Evolutionary conservation across 2,113 vertebrate species (phyloP), one percentile per base, ranked within the genome.

Genomic region (Anseranas semipalmata): DNA sequence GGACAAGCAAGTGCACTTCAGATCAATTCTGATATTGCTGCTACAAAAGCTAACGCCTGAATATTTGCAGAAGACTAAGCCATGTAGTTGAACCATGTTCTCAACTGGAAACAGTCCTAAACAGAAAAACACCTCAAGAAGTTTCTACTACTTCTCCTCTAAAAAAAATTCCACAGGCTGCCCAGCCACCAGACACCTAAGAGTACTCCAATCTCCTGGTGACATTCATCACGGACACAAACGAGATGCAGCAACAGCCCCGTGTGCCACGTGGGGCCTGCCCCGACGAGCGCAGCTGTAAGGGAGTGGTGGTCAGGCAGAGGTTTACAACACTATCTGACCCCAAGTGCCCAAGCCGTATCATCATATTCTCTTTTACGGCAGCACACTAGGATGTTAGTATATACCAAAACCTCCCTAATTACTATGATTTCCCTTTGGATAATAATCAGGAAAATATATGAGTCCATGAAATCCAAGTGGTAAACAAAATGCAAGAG

Each of bases 361-460:
- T 43, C 79, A 84, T 62, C 79, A 84, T 62, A 66, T 92, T 85
- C 73, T 92, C 24, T 87, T 93, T 88, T 90, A 86, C 60, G 65
- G 35, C 87, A 77, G 56, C 50, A 77, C 9, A 10, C 33, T 53
- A 48, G 21, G 14, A 93, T 53, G 58, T 73, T 73, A 90, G 70
- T 39, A 19, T 88, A 78, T 59, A 89, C 45, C 50, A 79, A 95
- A 92, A 16, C 50, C 63, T 92, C 67, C 20, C 25, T 94, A 92
- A 93, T 95, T 91, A 76, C 78, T 77, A 62, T 46, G 70, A 78
- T 87, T 96, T 95, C 84, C 77, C 77, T 89, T 83, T 80, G 85
- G 94, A 95, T 66, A 93, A 79, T 58, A 46, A 89, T 85, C 94
- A 91, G 77, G 86, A 73, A 89, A 95, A 94, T 87, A 95, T 62